These are phyloP conservation scores for Pandemis cinnamomeana DNA, from an alignment of 2,888 invertebrate genomes.

Conservation along the genomic window DNA sequence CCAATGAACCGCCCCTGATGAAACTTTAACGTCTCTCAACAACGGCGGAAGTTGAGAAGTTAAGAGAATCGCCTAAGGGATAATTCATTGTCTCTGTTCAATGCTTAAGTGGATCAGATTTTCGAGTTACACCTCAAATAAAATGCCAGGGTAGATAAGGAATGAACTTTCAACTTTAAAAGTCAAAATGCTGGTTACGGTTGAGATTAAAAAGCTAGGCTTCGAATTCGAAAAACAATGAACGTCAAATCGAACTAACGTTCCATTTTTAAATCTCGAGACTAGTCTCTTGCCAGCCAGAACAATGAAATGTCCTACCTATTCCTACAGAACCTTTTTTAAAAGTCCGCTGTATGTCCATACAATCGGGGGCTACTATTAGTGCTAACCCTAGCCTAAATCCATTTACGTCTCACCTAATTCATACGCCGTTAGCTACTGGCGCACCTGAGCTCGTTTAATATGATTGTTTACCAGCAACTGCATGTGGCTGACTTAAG, in stretches of 20 bases:
- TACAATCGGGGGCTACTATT: neutral
- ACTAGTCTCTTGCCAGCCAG: too few relatives aligned
- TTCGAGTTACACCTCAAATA: slow-evolving; percentile 40
- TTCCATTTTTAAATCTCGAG: too few relatives aligned
- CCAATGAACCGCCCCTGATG: slow-evolving; percentile 48
- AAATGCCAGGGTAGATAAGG: slow-evolving; percentile 6
- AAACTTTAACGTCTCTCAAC: slow-evolving; percentile 46
- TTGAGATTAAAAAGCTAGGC: too few relatives aligned
- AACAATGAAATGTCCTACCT: too few relatives aligned
- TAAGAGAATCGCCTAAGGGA: slow-evolving; percentile 45
- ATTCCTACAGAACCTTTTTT: too few relatives aligned
- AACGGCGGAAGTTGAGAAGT: slow-evolving; percentile 45
- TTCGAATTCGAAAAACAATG: too few relatives aligned
- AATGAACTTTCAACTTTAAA: neutral
- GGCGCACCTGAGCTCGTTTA: slow-evolving; percentile 16
- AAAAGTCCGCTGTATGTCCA: too few relatives aligned
- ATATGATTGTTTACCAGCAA: slow-evolving; percentile 19
- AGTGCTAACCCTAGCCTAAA: neutral
- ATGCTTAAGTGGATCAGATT: slow-evolving; percentile 42
- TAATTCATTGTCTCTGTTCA: slow-evolving; percentile 44
- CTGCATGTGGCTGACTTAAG: slow-evolving; percentile 10
- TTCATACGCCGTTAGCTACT: slow-evolving; percentile 19
- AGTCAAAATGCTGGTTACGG: neutral
- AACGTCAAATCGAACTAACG: too few relatives aligned
- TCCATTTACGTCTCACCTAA: slow-evolving; percentile 16